A percentile compares a stretch with the other conserved stretches of the same genome.
These are phyloP conservation scores for Resseliella maxima DNA, from an alignment of 2,888 invertebrate genomes.

Conservation along the genomic window DNA sequence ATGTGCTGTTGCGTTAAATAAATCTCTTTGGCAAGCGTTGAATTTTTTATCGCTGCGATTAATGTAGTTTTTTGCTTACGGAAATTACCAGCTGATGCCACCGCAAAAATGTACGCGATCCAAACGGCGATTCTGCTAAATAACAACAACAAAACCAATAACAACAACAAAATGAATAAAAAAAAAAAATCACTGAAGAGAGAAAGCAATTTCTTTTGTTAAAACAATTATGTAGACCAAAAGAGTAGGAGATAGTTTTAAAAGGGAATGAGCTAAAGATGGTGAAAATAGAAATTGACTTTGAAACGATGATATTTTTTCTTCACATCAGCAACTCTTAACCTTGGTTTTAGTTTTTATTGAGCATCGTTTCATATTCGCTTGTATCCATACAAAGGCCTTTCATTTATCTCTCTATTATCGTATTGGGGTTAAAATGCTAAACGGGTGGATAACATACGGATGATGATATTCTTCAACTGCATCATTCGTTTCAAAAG, in stretches of 20 bases:
- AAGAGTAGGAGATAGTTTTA: no score
- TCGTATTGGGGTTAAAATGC: conserved; percentile 34
- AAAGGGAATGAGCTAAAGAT: not conserved
- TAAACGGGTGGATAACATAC: conserved; percentile 12
- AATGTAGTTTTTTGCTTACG: conserved; percentile 32
- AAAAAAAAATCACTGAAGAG: not conserved
- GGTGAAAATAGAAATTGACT: conserved; percentile 9
- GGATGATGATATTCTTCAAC: conserved; percentile 46
- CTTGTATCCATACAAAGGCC: conserved; percentile 18
- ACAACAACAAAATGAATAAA: not conserved
- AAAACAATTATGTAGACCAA: not conserved
- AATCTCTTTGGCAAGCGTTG: conserved; percentile 34
- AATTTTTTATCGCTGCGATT: conserved; percentile 1
- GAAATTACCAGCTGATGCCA: conserved; percentile 42
- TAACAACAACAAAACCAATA: not conserved
- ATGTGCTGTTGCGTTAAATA: conserved; percentile 30
- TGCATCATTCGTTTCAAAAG: not conserved
- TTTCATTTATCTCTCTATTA: conserved; percentile 35
- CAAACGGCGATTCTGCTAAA: not conserved
- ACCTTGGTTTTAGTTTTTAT: conserved; percentile 77
- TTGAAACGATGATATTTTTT: conserved; percentile 55
- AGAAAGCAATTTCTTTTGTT: not conserved
- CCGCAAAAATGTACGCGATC: not conserved
- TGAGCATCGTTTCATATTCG: not conserved
- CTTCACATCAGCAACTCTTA: conserved; percentile 77